Base-by-base conservation (phyloP, 1,140 invertebrate species). In the Aricia agestis region DNA sequence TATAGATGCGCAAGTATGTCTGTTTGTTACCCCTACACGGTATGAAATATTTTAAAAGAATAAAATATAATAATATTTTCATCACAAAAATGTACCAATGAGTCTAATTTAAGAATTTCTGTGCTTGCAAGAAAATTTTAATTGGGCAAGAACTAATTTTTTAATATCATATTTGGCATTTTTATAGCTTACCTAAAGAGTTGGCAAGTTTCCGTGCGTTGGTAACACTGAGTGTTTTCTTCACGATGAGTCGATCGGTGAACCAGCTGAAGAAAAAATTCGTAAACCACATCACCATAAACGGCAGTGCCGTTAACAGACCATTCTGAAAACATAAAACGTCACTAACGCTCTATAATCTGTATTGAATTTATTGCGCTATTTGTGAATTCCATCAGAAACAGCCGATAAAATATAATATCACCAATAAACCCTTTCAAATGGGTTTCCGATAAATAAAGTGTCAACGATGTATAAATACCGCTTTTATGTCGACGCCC, bases 401-500 rank as follows among this genome's bases (percentile, higher is more conserved):
- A 52, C 45, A 52, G 45, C 45, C 13, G 11, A 52, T 52, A 52
- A 52, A 52, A 52, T 52, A 52, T 52, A 52, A 52, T 52, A 52
- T 52, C 9, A 52, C 4, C 13, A 3, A 15, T 52, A 52, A 52
- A 52, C 45, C 45, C 45, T 52, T 52, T 15, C 45, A 13, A 52
- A 52, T 52, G 45, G 9, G 45, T 52, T 52, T 52, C 45, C 45
- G 45, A 52, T 52, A 52, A 52, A 52, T 52, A 52, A 52, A 52
- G 45, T 52, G 13, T 52, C 45, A 52, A 52, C 45, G 9, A 52
- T 52, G 11, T 52, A 52, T 10, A 52, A 52, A 52, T 78, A 94
- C 94, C 76, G 93, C 84, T 91, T 95, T 93, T 1, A 98, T 95
- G 75, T 98, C 92, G 69, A 95, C 96, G 67, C 95, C 91, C 67